Percentiles rank a stretch among this genome's conserved stretches.
Conservation (phyloP, 2,113 vertebrate genomes). For the Triplophysa tibetana region DNA sequence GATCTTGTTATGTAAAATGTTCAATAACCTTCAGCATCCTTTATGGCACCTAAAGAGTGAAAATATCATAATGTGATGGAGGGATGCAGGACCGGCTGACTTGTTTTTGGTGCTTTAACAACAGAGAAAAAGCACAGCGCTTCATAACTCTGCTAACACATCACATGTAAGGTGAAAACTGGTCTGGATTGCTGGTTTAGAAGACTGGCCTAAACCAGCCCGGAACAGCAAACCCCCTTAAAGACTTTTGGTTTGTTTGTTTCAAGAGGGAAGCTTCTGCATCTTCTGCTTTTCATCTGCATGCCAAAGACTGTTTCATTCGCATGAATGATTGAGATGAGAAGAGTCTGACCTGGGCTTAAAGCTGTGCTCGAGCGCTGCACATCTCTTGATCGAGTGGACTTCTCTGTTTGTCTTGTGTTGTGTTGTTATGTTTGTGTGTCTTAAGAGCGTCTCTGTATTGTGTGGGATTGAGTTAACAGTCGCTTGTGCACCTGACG, state of each 20-base stretch:
- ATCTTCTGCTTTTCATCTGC: slow-evolving; percentile 77
- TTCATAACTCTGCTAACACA: not conserved
- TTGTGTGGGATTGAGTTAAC: slow-evolving; percentile 41
- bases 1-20: slow-evolving; percentile 21
- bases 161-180: not conserved
- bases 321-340: slow-evolving; percentile 7
- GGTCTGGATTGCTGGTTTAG: not conserved
- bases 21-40: not conserved
- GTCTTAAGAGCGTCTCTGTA: not conserved
- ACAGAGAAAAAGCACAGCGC: not conserved
- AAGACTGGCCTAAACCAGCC: not conserved
- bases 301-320: slow-evolving; percentile 73
- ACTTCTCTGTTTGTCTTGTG: slow-evolving; percentile 60
- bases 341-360: slow-evolving; percentile 51
- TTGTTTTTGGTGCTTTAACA: slow-evolving; percentile 20
- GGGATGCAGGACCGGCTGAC: not conserved
- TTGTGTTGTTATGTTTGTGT: slow-evolving; percentile 48
- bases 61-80: not conserved
- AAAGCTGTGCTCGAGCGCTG: slow-evolving; percentile 70
- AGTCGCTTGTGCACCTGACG: not conserved
- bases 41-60: not conserved
- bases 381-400: slow-evolving; percentile 81
- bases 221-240: not conserved
- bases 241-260: not conserved
- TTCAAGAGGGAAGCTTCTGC: slow-evolving; percentile 45